Evolutionary conservation across 2,797 vertebrate genomes (phyloP).

Genomic region (Delichon dasypus): DNA sequence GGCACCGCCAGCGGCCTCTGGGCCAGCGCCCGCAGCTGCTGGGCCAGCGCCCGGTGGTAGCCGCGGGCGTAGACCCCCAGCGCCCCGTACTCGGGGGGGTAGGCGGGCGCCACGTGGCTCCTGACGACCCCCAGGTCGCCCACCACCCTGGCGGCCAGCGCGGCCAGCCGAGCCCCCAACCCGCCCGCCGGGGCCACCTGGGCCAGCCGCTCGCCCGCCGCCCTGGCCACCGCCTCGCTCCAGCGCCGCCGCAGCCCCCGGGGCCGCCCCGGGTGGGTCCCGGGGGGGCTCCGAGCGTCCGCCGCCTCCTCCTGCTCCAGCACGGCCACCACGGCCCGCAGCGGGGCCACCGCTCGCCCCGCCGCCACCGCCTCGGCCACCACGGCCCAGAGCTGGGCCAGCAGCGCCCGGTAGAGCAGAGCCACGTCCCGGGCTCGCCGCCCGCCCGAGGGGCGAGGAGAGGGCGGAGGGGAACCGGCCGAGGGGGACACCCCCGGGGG

Average conservation of each 20-base stretch:
- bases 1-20: slow-evolving; percentile 77
- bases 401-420: not conserved
- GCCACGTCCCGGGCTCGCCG: not conserved
- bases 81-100: slow-evolving; percentile 80
- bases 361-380: not conserved
- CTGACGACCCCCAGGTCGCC: not conserved
- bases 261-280: not conserved
- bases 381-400: not conserved
- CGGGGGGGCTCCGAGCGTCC: not conserved
- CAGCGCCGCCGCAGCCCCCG: not conserved
- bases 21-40: slow-evolving; percentile 74
- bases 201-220: not conserved
- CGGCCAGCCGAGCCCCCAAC: not conserved
- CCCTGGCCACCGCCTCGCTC: not conserved
- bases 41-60: slow-evolving; percentile 84
- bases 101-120: not conserved
- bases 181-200: not conserved
- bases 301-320: not conserved
- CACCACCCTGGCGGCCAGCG: not conserved
- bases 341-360: not conserved
- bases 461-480: too few relatives aligned
- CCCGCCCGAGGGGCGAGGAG: not conserved
- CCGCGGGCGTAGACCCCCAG: slow-evolving; percentile 85
- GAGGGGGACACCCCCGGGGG: too few relatives aligned
- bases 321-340: not conserved